These are phyloP conservation scores for Sarcophaga rosellei DNA, from an alignment of 2,888 invertebrate genomes.

Conservation along the genomic window DNA sequence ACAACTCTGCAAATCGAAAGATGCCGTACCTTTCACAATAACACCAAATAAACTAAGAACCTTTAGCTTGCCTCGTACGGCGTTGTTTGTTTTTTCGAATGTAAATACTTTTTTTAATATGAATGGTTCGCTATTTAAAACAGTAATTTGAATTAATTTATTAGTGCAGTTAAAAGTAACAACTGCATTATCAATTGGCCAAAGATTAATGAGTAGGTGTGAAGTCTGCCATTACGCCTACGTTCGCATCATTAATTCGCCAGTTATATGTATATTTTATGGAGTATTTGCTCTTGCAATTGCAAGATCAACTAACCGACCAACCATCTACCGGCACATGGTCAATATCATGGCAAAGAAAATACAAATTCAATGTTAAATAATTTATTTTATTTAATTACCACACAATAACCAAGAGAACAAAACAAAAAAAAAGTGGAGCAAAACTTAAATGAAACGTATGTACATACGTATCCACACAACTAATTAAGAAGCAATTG, in stretches of 20 bases:
- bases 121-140: neutral
- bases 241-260: neutral
- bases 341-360: neutral
- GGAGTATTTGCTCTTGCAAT: neutral
- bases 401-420: neutral
- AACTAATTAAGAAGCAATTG: conserved; percentile 29
- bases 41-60: no score
- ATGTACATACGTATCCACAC: no score
- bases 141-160: conserved; percentile 29
- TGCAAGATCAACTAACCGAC: neutral
- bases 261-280: neutral
- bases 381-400: conserved; percentile 4
- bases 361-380: conserved; percentile 9
- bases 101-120: neutral
- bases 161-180: conserved; percentile 22
- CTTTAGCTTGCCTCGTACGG: no score
- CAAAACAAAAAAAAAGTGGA: conserved; percentile 5
- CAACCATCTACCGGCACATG: neutral
- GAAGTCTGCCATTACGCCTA: conserved; percentile 38
- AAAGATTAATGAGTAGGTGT: conserved; percentile 44
- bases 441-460: neutral
- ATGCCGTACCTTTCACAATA: no score
- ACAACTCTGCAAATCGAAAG: no score
- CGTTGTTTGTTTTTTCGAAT: neutral
- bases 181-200: conserved; percentile 28